phyloP scores from a whole-genome alignment of 1,140 invertebrate species.

The Nephila pilipes region DNA sequence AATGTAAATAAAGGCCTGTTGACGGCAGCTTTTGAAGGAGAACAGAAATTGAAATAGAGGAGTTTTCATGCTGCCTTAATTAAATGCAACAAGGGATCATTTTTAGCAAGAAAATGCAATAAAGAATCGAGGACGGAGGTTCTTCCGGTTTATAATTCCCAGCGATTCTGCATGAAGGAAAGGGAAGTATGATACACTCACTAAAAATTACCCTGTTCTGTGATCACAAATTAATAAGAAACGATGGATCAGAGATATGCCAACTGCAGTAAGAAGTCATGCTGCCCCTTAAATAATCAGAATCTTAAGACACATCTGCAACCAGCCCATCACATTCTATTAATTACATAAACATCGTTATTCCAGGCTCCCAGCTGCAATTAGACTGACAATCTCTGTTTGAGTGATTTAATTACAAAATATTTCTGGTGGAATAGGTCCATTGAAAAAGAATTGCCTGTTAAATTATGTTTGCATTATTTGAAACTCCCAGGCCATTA shows the following conservation, averaged over 20 bases:
- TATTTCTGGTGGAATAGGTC: no score
- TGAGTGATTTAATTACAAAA: background rate
- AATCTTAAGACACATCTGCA: conserved; percentile 36
- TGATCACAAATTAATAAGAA: conserved; percentile 65
- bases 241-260: conserved; percentile 22
- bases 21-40: conserved; percentile 55
- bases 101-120: conserved; percentile 55
- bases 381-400: background rate
- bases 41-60: conserved; percentile 63
- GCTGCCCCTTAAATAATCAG: conserved; percentile 9
- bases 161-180: background rate
- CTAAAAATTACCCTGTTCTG: conserved; percentile 58
- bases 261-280: conserved; percentile 30
- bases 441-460: no score
- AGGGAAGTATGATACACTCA: conserved; percentile 59
- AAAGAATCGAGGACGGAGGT: conserved; percentile 58
- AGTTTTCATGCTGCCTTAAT: conserved; percentile 57
- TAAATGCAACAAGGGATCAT: conserved; percentile 33
- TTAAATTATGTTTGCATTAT: no score
- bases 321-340: background rate
- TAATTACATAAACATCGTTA: conserved; percentile 3
- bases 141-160: conserved; percentile 51
- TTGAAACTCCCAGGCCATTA: no score
- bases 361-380: background rate
- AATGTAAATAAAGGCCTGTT: conserved; percentile 69